Evolutionary conservation across 2,113 vertebrate genomes (phyloP).

Genomic region (Hypocryptadius cinnamomeus): DNA sequence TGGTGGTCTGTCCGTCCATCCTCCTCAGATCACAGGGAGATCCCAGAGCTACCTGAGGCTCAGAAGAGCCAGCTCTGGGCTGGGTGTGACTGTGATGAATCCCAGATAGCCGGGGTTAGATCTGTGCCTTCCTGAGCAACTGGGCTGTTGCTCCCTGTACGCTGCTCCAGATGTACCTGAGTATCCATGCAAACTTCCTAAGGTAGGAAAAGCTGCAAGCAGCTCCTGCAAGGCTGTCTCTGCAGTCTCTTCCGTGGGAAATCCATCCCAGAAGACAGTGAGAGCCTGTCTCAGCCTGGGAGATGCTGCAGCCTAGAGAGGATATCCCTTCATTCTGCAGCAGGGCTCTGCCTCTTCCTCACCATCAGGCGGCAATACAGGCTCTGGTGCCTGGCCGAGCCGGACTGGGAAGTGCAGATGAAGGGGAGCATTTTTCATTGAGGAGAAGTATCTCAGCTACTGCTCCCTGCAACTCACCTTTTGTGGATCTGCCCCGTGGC

Average conservation of each 20-base stretch:
- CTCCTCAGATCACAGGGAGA: neutral
- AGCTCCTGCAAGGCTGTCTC: neutral
- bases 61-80: neutral
- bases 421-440: neutral
- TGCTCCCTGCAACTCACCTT: neutral
- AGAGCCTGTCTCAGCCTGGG: neutral
- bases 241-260: neutral
- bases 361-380: neutral
- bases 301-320: neutral
- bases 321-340: neutral
- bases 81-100: neutral
- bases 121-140: neutral
- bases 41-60: neutral
- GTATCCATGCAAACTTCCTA: accelerated
- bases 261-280: neutral
- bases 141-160: neutral
- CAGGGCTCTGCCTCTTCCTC: neutral
- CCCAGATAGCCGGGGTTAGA: neutral
- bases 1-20: neutral
- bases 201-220: neutral
- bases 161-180: neutral
- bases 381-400: neutral
- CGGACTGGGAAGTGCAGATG: neutral
- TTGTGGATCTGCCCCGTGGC: neutral
- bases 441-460: neutral